Percentiles rank a stretch among this genome's conserved stretches.
These are phyloP conservation scores for Timema cristinae DNA, from an alignment of 2,888 invertebrate genomes.

Conservation along the genomic window DNA sequence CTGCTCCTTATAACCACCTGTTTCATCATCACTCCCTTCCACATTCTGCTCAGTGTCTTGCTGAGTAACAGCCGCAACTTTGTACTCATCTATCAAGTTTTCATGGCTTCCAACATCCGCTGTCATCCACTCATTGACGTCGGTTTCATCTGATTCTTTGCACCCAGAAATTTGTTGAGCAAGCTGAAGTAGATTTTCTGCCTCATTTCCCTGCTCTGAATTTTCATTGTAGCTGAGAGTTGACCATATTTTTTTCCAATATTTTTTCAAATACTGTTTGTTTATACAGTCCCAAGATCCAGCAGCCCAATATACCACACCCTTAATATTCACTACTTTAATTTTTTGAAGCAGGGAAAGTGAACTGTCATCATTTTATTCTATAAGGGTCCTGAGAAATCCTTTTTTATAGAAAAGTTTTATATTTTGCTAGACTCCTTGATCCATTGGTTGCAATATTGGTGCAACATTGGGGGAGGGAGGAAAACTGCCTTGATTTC, in stretches of 20 bases:
- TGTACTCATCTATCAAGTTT: not conserved
- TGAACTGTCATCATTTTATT: not conserved
- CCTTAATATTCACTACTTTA: not conserved
- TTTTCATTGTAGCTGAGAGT: not conserved
- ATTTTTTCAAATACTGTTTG: not conserved
- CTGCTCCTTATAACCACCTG: not conserved
- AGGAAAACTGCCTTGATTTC: slow-evolving; percentile 4
- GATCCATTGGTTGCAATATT: slow-evolving; percentile 6
- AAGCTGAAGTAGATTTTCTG: slow-evolving; percentile 1
- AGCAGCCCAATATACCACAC: not conserved
- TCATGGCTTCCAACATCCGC: not conserved
- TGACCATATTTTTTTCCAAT: not conserved
- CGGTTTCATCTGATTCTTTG: not conserved
- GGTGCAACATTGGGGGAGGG: not conserved
- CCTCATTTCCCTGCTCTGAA: slow-evolving; percentile 3
- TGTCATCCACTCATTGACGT: slow-evolving; percentile 9
- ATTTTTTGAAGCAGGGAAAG: not conserved
- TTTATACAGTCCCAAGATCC: slow-evolving; percentile 9
- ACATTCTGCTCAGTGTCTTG: not conserved
- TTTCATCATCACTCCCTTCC: not conserved
- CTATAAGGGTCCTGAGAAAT: not conserved
- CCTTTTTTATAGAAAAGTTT: not conserved
- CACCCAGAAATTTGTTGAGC: slow-evolving; percentile 14
- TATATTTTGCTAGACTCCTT: slow-evolving; percentile 12
- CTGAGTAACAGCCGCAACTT: not conserved